Evolutionary conservation across 1,140 invertebrate species (phyloP).

Genomic region (Eumeta japonica): DNA sequence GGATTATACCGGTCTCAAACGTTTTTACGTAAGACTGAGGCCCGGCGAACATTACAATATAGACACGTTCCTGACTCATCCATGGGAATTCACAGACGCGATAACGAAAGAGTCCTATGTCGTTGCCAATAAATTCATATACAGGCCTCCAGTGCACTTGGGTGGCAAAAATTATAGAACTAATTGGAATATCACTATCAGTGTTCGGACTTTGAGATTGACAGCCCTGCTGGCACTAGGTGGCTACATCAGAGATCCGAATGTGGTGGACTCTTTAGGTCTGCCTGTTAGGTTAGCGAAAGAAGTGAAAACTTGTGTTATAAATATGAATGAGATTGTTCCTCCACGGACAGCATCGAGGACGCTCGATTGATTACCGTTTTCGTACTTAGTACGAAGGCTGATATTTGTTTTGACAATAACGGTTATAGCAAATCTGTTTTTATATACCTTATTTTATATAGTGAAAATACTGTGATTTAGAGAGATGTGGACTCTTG

Average conservation of each 20-base stretch:
- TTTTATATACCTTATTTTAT: too few species aligned
- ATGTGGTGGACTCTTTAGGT: slow-evolving; percentile 15
- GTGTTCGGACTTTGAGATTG: slow-evolving; percentile 24
- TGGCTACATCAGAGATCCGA: slow-evolving; percentile 9
- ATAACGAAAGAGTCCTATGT: slow-evolving; percentile 60
- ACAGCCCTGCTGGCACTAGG: slow-evolving; percentile 26
- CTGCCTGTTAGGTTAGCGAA: slow-evolving; percentile 22
- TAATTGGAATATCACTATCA: slow-evolving; percentile 41
- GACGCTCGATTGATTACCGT: too few species aligned
- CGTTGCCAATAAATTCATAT: slow-evolving; percentile 44
- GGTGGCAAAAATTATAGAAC: slow-evolving; percentile 32
- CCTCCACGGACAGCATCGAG: too few species aligned
- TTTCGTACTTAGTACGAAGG: too few species aligned
- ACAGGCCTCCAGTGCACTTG: slow-evolving; percentile 23
- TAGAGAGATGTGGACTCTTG: too few species aligned
- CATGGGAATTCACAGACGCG: slow-evolving; percentile 70
- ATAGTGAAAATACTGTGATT: too few species aligned
- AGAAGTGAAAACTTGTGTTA: slow-evolving; percentile 17
- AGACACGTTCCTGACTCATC: slow-evolving; percentile 71
- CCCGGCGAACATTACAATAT: slow-evolving; percentile 60
- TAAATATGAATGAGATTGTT: too few species aligned
- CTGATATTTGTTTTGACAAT: too few species aligned
- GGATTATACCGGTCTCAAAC: slow-evolving; percentile 62
- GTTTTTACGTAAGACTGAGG: slow-evolving; percentile 27
- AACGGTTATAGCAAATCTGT: too few species aligned